Evolutionary conservation across 1,140 invertebrate species (phyloP), one percentile per base, ranked within the genome.

Genomic region (Drosophila nikananu): DNA sequence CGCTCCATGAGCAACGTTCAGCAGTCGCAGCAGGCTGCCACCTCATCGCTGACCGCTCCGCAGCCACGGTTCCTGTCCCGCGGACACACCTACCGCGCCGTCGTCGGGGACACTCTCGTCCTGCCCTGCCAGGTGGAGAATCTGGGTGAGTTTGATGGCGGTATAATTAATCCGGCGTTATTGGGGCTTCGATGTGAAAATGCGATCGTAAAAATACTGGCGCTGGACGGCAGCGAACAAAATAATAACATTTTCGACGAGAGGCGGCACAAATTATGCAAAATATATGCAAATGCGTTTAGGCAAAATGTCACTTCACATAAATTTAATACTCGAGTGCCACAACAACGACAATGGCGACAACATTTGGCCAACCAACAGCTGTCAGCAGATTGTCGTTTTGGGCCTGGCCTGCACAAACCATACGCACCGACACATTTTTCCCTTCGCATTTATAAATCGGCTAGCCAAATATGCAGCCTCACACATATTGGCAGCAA

Each of bases 41-140:
- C 83, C 9, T 83, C 86, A 10, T 78, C 91, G 54, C 19, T 81
- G 64, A 55, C 81, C 30, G 87, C 81, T 49, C 27, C 86, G 30
- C 54, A 63, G 37, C 96, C 96, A 0, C 94, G 95, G 64, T 96
- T 97, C 81, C 82, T 96, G n/a, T 96, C 96, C 0, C 93, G 95
- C 46, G 95, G 96, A 0, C 96, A 96, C 80, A 96, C 95, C 32
- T 96, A 96, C 93, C 94, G 95, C 66, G 95, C 95, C 0, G 96
- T 96, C 12, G 95, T 96, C 8, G 96, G 96, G 27, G 96, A 97
- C 84, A 96, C 95, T 0, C 93, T 96, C 8, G 94, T 96, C 12
- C 93, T 97, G 71, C 96, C 96, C 13, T 97, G 96, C 81, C 95
- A 96, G 94, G 96, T 96, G 17, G 95, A 96, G 75, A 96, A 96